Conservation (phyloP, 2,113 vertebrate species). For the Onychorhynchus coronatus region DNA sequence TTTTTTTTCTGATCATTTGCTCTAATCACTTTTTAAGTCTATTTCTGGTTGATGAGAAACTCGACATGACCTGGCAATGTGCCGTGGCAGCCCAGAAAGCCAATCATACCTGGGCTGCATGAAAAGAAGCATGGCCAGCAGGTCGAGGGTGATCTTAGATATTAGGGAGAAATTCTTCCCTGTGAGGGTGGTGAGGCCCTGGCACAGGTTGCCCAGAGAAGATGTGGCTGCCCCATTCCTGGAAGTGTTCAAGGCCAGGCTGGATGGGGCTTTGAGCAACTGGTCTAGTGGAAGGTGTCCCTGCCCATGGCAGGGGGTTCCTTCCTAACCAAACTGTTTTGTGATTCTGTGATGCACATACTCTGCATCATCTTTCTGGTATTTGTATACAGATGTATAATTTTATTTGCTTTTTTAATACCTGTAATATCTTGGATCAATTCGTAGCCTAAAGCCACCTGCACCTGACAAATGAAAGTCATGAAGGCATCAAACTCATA, state of each 20-base stretch:
- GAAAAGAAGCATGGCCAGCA: neutral
- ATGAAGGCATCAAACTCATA: neutral
- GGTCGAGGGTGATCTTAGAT: neutral
- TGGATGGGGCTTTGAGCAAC: neutral
- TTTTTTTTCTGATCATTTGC: neutral
- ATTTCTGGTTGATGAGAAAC: neutral
- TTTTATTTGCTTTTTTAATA: neutral
- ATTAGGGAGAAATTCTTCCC: neutral
- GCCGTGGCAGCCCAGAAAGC: neutral
- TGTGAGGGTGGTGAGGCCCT: neutral
- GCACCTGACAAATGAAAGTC: neutral
- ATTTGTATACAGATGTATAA: neutral
- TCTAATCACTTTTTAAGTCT: neutral
- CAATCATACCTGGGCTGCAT: neutral
- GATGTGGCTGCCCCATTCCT: neutral
- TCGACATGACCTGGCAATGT: neutral
- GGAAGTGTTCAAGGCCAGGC: neutral
- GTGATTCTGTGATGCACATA: neutral
- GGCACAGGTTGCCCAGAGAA: neutral
- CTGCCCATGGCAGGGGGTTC: neutral
- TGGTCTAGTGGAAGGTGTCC: fast-evolving
- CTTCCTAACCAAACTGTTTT: neutral
- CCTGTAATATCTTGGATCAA: neutral
- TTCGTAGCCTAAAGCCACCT: neutral
- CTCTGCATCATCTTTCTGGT: neutral